These are phyloP conservation scores for Drosophila emarginata DNA, from an alignment of 2,888 invertebrate genomes.

Conservation along the genomic window DNA sequence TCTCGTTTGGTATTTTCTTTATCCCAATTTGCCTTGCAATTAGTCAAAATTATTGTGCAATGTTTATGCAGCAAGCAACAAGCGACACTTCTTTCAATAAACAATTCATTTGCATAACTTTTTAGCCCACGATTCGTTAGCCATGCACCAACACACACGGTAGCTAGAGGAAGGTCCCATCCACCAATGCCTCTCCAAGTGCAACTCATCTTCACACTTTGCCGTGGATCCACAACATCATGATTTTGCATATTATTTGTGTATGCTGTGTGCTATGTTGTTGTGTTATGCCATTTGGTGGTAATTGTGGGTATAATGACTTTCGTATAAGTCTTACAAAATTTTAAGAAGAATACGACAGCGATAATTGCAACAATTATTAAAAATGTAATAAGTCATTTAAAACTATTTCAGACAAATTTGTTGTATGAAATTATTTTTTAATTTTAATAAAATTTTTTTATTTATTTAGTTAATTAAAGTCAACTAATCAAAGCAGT, in stretches of 20 bases:
- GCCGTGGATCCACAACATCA: constrained; percentile 36
- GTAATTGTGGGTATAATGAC: constrained; percentile 6
- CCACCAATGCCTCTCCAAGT: constrained; percentile 41
- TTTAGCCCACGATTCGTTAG: constrained; percentile 55
- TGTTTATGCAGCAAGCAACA: constrained; percentile 68
- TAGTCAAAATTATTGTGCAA: constrained; percentile 75
- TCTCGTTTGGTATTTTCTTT: neutral
- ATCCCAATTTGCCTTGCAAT: constrained; percentile 66
- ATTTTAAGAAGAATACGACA: neutral
- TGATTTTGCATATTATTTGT: constrained; percentile 64
- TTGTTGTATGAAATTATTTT: too few species aligned
- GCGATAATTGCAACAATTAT: neutral
- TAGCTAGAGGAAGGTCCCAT: constrained; percentile 29
- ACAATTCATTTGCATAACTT: constrained; percentile 72
- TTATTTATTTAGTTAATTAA: too few species aligned
- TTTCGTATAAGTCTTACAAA: constrained; percentile 27
- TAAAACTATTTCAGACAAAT: too few species aligned
- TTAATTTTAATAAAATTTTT: too few species aligned
- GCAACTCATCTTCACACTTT: constrained; percentile 69
- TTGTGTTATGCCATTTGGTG: constrained; percentile 1
- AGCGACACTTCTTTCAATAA: constrained; percentile 73
- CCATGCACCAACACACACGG: constrained; percentile 14
- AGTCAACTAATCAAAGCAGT: too few species aligned
- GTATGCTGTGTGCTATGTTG: constrained; percentile 10
- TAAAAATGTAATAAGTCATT: too few species aligned